These are phyloP conservation scores for Oeneis ivallda DNA, from an alignment of 2,888 invertebrate genomes.

Conservation along the genomic window DNA sequence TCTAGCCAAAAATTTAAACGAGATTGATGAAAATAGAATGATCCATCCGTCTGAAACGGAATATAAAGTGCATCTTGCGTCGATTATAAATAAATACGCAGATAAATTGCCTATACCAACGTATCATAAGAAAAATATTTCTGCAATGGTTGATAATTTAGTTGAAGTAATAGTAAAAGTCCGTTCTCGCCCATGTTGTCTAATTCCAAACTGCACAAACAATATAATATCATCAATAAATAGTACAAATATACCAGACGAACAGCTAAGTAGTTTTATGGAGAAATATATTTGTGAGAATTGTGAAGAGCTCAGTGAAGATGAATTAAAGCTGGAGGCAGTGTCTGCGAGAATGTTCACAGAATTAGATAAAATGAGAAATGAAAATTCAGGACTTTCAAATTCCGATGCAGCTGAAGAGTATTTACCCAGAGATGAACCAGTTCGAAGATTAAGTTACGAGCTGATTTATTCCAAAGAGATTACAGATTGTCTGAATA, in stretches of 20 bases:
- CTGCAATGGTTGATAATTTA: conserved; percentile 23
- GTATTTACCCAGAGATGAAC: conserved; percentile 40
- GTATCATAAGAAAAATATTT: conserved; percentile 19
- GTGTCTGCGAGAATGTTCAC: conserved; percentile 53
- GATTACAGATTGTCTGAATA: conserved; percentile 61
- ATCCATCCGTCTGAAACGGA: neutral
- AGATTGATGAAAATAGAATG: conserved; percentile 46
- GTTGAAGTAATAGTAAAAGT: conserved; percentile 13
- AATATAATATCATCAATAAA: conserved; percentile 18
- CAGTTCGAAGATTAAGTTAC: conserved; percentile 46
- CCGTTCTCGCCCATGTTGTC: conserved; percentile 13
- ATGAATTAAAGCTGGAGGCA: conserved; percentile 55
- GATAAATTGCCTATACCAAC: conserved; percentile 26
- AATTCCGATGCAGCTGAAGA: conserved; percentile 46
- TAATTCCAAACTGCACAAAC: conserved; percentile 8
- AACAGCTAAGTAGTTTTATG: conserved; percentile 54
- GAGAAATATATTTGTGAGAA: conserved; percentile 53
- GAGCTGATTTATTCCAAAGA: conserved; percentile 57
- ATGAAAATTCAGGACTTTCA: conserved; percentile 45
- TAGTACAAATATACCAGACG: conserved; percentile 31
- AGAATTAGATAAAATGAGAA: conserved; percentile 53
- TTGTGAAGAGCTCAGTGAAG: conserved; percentile 52
- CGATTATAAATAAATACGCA: conserved; percentile 24
- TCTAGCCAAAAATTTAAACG: conserved; percentile 54
- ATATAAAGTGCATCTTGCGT: conserved; percentile 9